phyloP scores from a whole-genome alignment of 2,888 invertebrate genomes.

The Polylopha cassiicola region DNA sequence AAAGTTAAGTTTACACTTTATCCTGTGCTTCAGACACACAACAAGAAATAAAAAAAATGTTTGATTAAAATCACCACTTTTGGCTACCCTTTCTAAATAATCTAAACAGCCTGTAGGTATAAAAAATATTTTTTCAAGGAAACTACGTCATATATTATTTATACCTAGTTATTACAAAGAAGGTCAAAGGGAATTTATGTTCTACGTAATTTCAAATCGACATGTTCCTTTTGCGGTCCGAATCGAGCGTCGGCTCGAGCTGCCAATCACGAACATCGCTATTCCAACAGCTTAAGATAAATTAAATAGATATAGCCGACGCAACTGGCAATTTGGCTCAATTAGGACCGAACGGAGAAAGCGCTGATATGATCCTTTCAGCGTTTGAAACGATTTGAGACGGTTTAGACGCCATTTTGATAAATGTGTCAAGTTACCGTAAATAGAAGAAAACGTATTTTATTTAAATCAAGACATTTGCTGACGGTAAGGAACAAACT shows the following conservation, averaged over 20 bases:
- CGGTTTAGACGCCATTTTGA: constrained; percentile 11
- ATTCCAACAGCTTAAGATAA: constrained; percentile 49
- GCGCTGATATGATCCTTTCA: constrained; percentile 27
- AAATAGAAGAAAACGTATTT: no score
- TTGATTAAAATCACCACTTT: no score
- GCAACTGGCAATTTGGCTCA: constrained; percentile 50
- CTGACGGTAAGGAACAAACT: no score
- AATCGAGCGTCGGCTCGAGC: constrained; percentile 22
- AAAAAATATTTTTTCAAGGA: neutral
- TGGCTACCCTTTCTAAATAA: no score
- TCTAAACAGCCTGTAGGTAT: no score
- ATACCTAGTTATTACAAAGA: no score
- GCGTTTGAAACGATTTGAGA: constrained; percentile 16
- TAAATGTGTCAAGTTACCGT: constrained; percentile 5
- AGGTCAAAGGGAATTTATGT: no score
- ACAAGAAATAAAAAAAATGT: no score
- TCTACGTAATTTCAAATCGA: constrained; percentile 6
- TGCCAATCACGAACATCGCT: constrained; percentile 35
- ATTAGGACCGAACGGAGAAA: constrained; percentile 39
- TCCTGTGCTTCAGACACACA: no score
- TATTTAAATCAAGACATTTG: no score
- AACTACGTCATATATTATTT: neutral
- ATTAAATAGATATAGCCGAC: constrained; percentile 53
- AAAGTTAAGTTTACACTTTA: no score
- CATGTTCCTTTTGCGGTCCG: constrained; percentile 9